Evolutionary conservation across 92 coral and sea anemone species (phyloP).

Genomic region (Palythoa grandiflora): DNA sequence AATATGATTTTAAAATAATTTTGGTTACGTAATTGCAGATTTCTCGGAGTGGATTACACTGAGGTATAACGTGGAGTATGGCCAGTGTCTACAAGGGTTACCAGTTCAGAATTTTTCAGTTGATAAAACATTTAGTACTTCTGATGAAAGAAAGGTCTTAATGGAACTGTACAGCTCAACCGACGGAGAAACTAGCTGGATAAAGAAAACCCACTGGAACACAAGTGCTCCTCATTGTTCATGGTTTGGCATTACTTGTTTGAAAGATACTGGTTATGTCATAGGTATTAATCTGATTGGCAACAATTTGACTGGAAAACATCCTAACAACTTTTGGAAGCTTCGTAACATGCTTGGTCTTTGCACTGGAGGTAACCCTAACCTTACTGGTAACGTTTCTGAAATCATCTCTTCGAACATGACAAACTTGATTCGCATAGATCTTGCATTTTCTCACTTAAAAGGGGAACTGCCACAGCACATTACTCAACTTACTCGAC

Average conservation of each 20-base stretch:
- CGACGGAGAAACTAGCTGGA: slow-evolving; percentile 63
- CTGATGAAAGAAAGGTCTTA: slow-evolving; percentile 61
- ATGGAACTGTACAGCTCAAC: slow-evolving; percentile 61
- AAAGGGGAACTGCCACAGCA: slow-evolving; percentile 51
- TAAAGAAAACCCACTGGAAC: slow-evolving; percentile 49
- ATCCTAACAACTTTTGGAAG: slow-evolving; percentile 64
- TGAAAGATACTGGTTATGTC: slow-evolving; percentile 52
- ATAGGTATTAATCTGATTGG: slow-evolving; percentile 56
- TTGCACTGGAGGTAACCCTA: slow-evolving; percentile 54
- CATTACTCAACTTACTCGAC: slow-evolving; percentile 24
- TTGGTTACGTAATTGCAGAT: neutral
- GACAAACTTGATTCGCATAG: slow-evolving; percentile 47
- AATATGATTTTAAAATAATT: neutral
- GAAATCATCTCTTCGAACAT: slow-evolving; percentile 63
- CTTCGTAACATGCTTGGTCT: slow-evolving; percentile 65
- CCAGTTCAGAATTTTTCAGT: slow-evolving; percentile 43
- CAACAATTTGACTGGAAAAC: slow-evolving; percentile 64
- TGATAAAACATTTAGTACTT: slow-evolving; percentile 64
- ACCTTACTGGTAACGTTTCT: slow-evolving; percentile 48
- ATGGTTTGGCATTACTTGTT: slow-evolving; percentile 69
- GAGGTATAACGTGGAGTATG: slow-evolving; percentile 28
- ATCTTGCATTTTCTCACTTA: slow-evolving; percentile 27
- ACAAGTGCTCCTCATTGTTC: slow-evolving; percentile 60
- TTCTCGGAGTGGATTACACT: neutral
- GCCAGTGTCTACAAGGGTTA: slow-evolving; percentile 37